Conservation (phyloP, 1,140 invertebrate genomes). For the Eriosoma lanigerum region DNA sequence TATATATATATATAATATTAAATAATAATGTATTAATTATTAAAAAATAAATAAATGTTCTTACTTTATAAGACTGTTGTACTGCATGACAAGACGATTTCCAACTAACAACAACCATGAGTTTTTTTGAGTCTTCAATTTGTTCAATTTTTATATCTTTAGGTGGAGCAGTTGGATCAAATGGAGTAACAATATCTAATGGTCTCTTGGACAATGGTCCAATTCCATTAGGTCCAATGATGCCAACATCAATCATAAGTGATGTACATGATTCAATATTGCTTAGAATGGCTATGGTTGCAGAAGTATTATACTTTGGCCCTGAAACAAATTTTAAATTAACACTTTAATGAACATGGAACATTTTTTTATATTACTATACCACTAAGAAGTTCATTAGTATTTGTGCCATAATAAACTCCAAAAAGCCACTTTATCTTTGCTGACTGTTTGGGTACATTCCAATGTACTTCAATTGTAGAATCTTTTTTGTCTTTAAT, state of each 20-base stretch:
- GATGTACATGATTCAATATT: constrained; percentile 71
- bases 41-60: constrained; percentile 52
- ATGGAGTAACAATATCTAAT: constrained; percentile 64
- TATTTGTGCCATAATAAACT: constrained; percentile 64
- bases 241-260: constrained; percentile 73
- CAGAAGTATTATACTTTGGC: constrained; percentile 62
- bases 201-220: constrained; percentile 66
- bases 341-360: constrained; percentile 54
- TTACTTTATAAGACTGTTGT: constrained; percentile 64
- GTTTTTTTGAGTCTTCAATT: constrained; percentile 54
- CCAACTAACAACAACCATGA: constrained; percentile 60
- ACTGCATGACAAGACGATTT: constrained; percentile 61
- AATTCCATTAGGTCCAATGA: constrained; percentile 65
- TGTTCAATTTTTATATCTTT: constrained; percentile 61
- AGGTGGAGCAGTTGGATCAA: constrained; percentile 65
- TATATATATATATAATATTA: not conserved
- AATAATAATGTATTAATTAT: not conserved
- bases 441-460: constrained; percentile 61
- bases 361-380: constrained; percentile 53
- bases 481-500: constrained; percentile 60
- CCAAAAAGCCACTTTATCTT: constrained; percentile 67
- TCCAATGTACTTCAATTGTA: constrained; percentile 69
- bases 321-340: constrained; percentile 57
- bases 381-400: constrained; percentile 26
- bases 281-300: constrained; percentile 64